Evolutionary conservation across 2,113 vertebrate species (phyloP), one percentile per base, ranked within the genome.

Genomic region (Tautogolabrus adspersus): DNA sequence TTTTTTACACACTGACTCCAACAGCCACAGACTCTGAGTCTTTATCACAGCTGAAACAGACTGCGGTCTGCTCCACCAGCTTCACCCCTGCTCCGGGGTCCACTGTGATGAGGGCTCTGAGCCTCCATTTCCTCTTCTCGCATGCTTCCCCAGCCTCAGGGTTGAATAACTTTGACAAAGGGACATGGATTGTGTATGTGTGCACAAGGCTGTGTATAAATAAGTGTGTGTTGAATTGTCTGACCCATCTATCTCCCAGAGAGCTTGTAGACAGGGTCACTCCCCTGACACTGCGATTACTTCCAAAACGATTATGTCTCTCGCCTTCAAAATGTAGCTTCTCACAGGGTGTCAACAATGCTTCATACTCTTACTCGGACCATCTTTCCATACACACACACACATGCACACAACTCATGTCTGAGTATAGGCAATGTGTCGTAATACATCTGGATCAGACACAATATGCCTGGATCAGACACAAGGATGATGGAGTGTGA

Each of bases 21-120:
- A 37, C 19, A 70, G 42, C 49, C 2, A 0, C 55, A 40, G 61
- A 30, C 75, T 30, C 21, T 12, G 74, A 77, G 71, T 75, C 69
- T 85, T 77, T 77, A 88, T 82, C 81, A 61, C 62, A 66, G 71
- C 59, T 79, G 59, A 84, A 78, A 79, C 88, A 84, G 78, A 72
- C 73, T 61, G 59, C 34, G 61, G 72, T 58, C 47, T 10, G n/a
- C 75, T 87, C 77, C 42, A 74, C 57, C 52, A 54, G 81, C 59
- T 57, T 69, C 79, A 77, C 54, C 61, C 38, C 72, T 64, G 52
- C 63, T 69, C 58, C n/a, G 13, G 47, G 79, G 49, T 66, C 74
- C 54, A 51, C 67, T 56, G 52, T 76, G 81, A 79, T 70, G 65
- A 69, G 63, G 42, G 18, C 75, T 71, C 40, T 62, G 67, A 77